Evolutionary conservation across 2,113 vertebrate genomes (phyloP).

Genomic region (Ceuthmochares aereus): DNA sequence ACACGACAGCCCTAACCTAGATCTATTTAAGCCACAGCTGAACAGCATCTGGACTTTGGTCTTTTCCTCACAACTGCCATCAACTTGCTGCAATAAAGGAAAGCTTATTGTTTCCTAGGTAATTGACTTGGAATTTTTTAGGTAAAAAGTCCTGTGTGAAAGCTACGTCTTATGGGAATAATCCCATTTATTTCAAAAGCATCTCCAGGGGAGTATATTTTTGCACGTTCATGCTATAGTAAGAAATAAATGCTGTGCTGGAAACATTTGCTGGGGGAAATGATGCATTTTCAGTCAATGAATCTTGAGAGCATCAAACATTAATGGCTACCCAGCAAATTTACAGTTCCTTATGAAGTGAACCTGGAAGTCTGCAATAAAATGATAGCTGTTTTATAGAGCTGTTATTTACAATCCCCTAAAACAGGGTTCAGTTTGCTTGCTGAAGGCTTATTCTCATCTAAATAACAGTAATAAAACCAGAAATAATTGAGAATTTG

Average conservation of each 20-base stretch:
- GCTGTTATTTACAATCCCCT: background rate
- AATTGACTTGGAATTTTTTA: background rate
- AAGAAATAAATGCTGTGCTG: background rate
- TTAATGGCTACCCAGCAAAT: background rate
- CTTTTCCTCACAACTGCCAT: background rate
- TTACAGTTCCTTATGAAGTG: background rate
- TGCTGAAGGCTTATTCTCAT: background rate
- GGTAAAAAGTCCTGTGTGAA: background rate
- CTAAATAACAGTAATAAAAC: background rate
- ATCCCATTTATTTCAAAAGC: background rate
- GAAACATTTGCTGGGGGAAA: background rate
- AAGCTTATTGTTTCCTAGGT: conserved; percentile 13
- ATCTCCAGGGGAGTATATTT: background rate
- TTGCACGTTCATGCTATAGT: background rate
- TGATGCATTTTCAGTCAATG: background rate
- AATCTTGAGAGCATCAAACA: background rate
- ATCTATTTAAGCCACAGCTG: background rate
- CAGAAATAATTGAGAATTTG: background rate
- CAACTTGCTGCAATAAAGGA: conserved; percentile 10
- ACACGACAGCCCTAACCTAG: background rate
- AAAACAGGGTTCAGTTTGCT: background rate
- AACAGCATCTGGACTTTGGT: background rate
- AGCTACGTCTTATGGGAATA: background rate
- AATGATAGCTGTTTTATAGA: background rate
- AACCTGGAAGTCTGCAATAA: background rate